Evolutionary conservation across 2,888 invertebrate genomes (phyloP), one percentile per base, ranked within the genome.

Genomic region (Eugnorisma glareosa): DNA sequence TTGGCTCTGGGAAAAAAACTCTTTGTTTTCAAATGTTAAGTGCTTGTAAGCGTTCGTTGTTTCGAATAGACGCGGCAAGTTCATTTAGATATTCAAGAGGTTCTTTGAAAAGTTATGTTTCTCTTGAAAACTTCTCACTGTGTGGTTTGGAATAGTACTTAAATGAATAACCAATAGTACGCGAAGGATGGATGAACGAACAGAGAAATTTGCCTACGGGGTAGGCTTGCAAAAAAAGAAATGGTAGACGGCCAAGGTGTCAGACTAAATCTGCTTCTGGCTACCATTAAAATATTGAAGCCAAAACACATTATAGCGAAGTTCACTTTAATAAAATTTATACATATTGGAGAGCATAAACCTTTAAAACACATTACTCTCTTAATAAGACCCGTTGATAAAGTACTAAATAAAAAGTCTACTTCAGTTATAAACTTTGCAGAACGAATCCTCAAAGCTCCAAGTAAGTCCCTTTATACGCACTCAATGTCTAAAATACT

Each of bases 401-500:
- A 48, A 54, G 61, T 35, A 79, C 10, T 45, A 37, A 84, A 59
- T 40, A 59, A 57, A 51, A n/a, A 18, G 51, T 40, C 15, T 67
- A 40, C 67, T 64, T 45, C 40, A 70, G 73, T 67, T 28, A 79
- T 74, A 75, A 81, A 77, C 73, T 69, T 73, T n/a, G 37, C 59
- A 57, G 11, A 83, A 67, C 45, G 48, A 75, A 73, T 69, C 71
- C 64, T 59, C 67, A 74, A 59, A 81, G 64, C 78, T 75, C 59
- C 35, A 59, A 75, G 61, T 75, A 80, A 82, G 78, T 84, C 86
- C 67, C 67, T 86, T 77, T 77, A 89, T 73, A 74, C 73, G 77
- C 67, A 83, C 75, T 85, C 83, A 73, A 78, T 51, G 78, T 80
- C 86, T 68, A 79, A 85, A 82, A 80, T 40, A 74, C 67, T n/a